Evolutionary conservation across 2,888 invertebrate species (phyloP), one percentile per base, ranked within the genome.

Genomic region (Hyppa rectilinea): DNA sequence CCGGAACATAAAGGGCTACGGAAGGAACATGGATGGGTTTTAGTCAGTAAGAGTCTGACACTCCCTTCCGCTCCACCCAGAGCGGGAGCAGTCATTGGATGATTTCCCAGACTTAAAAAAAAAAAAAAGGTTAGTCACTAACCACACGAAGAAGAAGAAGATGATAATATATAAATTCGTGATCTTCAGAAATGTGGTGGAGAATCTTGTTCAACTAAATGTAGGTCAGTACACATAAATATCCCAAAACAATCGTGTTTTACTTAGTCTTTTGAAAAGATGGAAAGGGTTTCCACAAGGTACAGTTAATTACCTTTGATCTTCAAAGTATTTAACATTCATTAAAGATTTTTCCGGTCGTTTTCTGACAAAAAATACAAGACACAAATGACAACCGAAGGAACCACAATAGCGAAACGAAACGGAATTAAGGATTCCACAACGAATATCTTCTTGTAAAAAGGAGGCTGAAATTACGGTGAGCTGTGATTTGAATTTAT

Each of bases 401-500:
- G 87, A 91, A 90, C 91, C 92, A 89, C 89, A 93, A 93, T 91
- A 93, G 93, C 92, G 90, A 93, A 92, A 89, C 88, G 90, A 92
- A 93, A 93, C 91, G 90, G 92, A 94, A 95, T 95, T 95, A 94
- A 92, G 93, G 91, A 93, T 92, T 94, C 92, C 92, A 86, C 90
- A 86, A 91, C 87, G 91, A 94, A 94, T 93, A 92, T 94, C 92
- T 92, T 88, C 88, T 90, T 89, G 92, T 89, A 92, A 94, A 93
- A 94, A 94, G 92, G 91, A 92, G 92, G 91, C 91, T 89, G 89
- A 92, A 94, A 94, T 94, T 94, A 93, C 92, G 90, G 89, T 89
- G 89, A 86, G 90, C 88, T 93, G 94, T 95, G 95, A 95, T 95
- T 95, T 94, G 94, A 94, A 95, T 95, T 95, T 94, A 95, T 94